Percentiles rank a stretch among this genome's conserved stretches.
Evolutionary conservation across 2,797 vertebrate species (phyloP).

Genomic region (Hyperoplus immaculatus): DNA sequence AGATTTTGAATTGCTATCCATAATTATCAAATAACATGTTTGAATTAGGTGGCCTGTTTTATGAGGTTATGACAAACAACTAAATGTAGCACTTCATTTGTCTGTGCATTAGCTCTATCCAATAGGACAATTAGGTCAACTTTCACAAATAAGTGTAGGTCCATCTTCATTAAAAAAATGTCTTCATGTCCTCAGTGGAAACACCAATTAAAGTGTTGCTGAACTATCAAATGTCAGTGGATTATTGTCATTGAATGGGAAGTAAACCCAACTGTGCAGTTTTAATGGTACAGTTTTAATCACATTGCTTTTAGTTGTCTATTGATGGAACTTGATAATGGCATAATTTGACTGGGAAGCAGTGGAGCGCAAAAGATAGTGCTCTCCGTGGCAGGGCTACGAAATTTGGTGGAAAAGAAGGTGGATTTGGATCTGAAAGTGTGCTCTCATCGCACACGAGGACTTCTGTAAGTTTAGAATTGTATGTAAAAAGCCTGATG

Average conservation of each 20-base stretch:
- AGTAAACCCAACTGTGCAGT: background rate
- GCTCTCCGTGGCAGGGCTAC: background rate
- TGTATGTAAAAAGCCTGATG: background rate
- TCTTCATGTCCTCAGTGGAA: constrained; percentile 1
- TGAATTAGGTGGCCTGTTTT: background rate
- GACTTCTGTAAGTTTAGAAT: background rate
- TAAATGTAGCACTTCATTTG: constrained; percentile 16
- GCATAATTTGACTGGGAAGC: background rate
- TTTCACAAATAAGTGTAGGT: constrained; percentile 15
- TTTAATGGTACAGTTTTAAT: background rate
- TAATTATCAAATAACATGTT: constrained; percentile 8
- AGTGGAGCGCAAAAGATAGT: background rate
- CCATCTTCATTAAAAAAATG: background rate
- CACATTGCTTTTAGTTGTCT: background rate
- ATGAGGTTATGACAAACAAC: background rate
- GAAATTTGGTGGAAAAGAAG: background rate
- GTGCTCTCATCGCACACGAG: background rate
- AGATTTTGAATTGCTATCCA: background rate
- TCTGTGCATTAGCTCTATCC: constrained; percentile 10
- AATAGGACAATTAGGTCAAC: constrained; percentile 26
- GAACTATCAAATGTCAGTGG: constrained; percentile 15
- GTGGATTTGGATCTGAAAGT: too few species aligned
- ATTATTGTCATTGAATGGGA: background rate
- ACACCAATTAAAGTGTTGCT: constrained; percentile 34
- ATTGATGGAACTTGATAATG: background rate